Evolutionary conservation across 2,888 invertebrate genomes (phyloP), one percentile per base, ranked within the genome.

Genomic region (Aphelenchoides bicaudatus): DNA sequence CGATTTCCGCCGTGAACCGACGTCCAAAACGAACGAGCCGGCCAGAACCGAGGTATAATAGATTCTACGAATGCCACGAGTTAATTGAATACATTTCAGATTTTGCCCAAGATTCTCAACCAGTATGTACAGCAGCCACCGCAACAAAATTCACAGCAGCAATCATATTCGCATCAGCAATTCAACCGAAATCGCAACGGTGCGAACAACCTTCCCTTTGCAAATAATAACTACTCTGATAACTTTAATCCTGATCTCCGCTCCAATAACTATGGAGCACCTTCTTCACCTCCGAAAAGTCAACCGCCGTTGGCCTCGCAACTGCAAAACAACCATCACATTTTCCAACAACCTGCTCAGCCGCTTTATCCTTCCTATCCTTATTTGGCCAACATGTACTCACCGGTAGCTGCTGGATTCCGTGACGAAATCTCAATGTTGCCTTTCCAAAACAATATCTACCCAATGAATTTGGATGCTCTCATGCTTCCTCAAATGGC

Each of bases 401-500:
- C n/a, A n/a, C 34, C 43, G 23, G 43, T 43, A 25, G 21, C 43
- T 10, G 21, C 10, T n/a, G 43, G 43, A 6, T 21, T 43, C 21
- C 43, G 43, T n/a, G 43, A 43, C 10, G 43, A 43, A 10, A 21
- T 43, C 43, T 34, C 43, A 21, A 43, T 43, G 10, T 43, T 43
- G 43, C 43, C 43, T n/a, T 43, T 21, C 23, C 43, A 43, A n/a
- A 21, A 21, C 23, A 43, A 43, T n/a, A 6, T 43, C 43, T 21
- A 37, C 43, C 52, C 37, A 29, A 51, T 51, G 52, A 39, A 51
- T 39, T 30, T 51, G 21, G 43, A 51, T 30, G 10, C 52, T 13
- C 38, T 51, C 21, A 2, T 51, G 52, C 27, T 48, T 28, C 38
- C 30, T 1, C 37, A 16, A n/a, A n/a, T 51, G 39, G 37, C 52